phyloP scores from a whole-genome alignment of 1,140 invertebrate species.

The Steinernema khuongi region DNA sequence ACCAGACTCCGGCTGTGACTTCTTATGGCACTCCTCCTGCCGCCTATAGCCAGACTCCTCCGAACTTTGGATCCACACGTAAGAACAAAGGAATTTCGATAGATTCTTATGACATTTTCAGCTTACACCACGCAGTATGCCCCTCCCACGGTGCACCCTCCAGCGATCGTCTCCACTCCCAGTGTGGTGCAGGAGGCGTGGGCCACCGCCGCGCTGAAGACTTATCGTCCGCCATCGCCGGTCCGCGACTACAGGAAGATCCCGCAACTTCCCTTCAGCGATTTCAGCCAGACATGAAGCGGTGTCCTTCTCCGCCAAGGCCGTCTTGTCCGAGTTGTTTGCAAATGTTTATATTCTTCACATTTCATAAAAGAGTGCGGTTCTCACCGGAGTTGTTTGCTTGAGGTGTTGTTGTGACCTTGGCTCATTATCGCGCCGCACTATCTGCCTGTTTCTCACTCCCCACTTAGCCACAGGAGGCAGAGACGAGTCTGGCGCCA shows the following conservation, averaged over 20 bases:
- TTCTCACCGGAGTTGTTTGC: not conserved
- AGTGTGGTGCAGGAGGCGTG: not conserved
- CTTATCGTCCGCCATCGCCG: not conserved
- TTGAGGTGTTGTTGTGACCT: not conserved
- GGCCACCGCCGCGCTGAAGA: not conserved
- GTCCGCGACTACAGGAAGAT: not conserved
- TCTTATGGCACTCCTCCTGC: not conserved
- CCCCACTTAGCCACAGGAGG: too few relatives aligned
- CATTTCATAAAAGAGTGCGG: not conserved
- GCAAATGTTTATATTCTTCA: too few relatives aligned
- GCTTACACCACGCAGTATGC: not conserved
- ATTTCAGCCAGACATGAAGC: slow-evolving; percentile 8
- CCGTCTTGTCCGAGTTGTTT: too few relatives aligned
- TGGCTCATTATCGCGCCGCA: not conserved
- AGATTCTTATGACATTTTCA: not conserved
- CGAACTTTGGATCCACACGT: not conserved
- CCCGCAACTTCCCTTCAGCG: not conserved
- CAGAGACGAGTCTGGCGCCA: too few relatives aligned
- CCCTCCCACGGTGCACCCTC: not conserved
- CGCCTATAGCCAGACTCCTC: not conserved
- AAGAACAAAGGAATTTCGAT: not conserved
- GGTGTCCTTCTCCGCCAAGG: too few relatives aligned
- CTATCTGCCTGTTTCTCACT: not conserved
- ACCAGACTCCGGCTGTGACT: not conserved
- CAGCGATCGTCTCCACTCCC: not conserved